Base-by-base conservation (phyloP, 1,140 invertebrate genomes). In the Phymastichus coffea region DNA sequence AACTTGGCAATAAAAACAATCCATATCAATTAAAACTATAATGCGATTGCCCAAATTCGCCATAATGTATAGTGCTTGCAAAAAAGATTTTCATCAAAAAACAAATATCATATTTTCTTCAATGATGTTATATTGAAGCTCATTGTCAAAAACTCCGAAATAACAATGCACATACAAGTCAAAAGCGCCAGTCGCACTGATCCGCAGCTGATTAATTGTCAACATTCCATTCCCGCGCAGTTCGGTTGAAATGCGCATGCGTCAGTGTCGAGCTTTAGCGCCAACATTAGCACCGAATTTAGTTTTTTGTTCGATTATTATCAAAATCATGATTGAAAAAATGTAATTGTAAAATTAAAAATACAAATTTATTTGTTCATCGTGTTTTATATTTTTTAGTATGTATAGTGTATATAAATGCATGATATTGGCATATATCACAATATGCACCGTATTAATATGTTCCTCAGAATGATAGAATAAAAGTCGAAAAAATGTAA, bases 1-100 rank as follows among this genome's bases (percentile, higher is more conserved):
- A 1, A 98, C 96, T 84, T 94, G 92, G 69, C 95, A 97, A 77
- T 95, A 98, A 78, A 98, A 98, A 82, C 96, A 98, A 76, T 99
- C 97, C 95, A 99, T 98, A 71, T 99, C 97, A 54, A 99, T 88
- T 43, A 99, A 81, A 6, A 90, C 86, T 17, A 99, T 82, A 30
- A 97, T 85, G 70, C 94, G 78, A 58, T 83, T 78, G 44, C 57
- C 67, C 4, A 66, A 63, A 55, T 37, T 67, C 12, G 69, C 41
- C 76, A 77, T 78, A 40, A 19, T 67, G 15, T 33, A 8, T 43
- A 33, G 20, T 8, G 17, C 4, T 10, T 8, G 22, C 19, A 17
- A 17, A 20, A 44, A 44, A 44, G 2, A 17, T 15, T 35, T 44
- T 3, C 14, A 7, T 2, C 2, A 35, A 46, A 20, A 54, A 52